Evolutionary conservation across 35 echinoderm and acorn worm genomes (phyloP), one percentile per base, ranked within the genome.

Genomic region (Apostichopus parvimensis): DNA sequence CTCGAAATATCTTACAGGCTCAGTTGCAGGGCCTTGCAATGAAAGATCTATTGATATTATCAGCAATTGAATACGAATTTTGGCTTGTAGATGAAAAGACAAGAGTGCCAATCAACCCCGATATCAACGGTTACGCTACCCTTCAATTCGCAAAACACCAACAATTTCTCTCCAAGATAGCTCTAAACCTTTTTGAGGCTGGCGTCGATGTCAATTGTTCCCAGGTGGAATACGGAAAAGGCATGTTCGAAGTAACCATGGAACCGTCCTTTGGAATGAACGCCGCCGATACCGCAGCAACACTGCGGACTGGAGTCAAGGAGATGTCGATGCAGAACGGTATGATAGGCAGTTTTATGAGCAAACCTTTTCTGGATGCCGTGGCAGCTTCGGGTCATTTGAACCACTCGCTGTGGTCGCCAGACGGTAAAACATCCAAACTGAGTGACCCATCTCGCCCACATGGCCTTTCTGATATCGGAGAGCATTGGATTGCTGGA

Each of bases 71-170:
- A 56, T 84, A 96, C 58, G 93, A 94, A 72, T 94, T 96, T 70
- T 94, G 83, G 24, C 25, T 96, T 8, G 77, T 94, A 3, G 84
- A 94, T 78, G 55, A 83, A 20, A 54, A 94, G 78, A 83, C 95
- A 9, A 77, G 79, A 52, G 79, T 94, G 60, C 93, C 95, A 22
- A 54, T 96, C 14, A 95, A 75, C 12, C 82, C 71, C 6, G 77
- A 83, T 55, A 57, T 73, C 22, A 96, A 92, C 53, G 18, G 89
- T 6, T 60, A 78, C 11, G 22, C 95, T 6, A 94, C 26, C 26
- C 24, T 94, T 28, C 93, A 91, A 14, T 78, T 88, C 23, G 83
- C 90, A 72, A 70, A 60, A 22, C 83, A 92, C 17, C 21, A 66
- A 24, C 53, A 54, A 9, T 80, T 96, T 1, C 11, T 75, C 17